These are phyloP conservation scores for Eucriotettix oculatus DNA, from an alignment of 2,888 invertebrate species.

Conservation along the genomic window DNA sequence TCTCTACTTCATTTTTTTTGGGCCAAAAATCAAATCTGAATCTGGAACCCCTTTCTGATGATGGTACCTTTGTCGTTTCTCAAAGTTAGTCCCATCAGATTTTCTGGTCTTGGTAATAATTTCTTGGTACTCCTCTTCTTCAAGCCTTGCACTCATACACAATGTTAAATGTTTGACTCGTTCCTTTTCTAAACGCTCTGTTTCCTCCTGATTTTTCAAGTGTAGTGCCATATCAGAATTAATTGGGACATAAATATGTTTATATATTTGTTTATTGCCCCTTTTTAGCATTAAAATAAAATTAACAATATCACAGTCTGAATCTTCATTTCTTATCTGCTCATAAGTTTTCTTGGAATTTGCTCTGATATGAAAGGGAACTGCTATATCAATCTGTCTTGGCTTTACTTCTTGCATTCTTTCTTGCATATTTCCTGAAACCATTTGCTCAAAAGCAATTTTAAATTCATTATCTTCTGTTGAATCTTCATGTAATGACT, in stretches of 20 bases:
- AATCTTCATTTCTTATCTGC: conserved; percentile 1
- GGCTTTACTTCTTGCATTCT: conserved; percentile 66
- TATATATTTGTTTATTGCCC: conserved; percentile 84
- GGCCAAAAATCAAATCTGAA: conserved; percentile 83
- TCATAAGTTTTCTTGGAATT: conserved; percentile 67
- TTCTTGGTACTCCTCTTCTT: conserved; percentile 84
- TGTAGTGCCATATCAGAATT: conserved; percentile 79
- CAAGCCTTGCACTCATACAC: conserved; percentile 86
- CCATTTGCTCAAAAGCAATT: conserved; percentile 78
- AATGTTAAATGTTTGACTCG: conserved; percentile 57
- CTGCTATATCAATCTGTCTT: conserved; percentile 76
- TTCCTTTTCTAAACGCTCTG: conserved; percentile 33
- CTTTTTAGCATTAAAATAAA: conserved; percentile 88
- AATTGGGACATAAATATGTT: conserved; percentile 75
- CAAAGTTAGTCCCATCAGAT: conserved; percentile 57
- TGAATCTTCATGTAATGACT: neutral
- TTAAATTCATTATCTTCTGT: conserved; percentile 70
- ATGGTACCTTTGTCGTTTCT: conserved; percentile 64
- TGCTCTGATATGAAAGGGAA: conserved; percentile 64
- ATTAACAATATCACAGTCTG: conserved; percentile 51
- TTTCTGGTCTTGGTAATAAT: conserved; percentile 42
- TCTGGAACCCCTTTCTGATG: conserved; percentile 91
- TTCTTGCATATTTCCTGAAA: conserved; percentile 79
- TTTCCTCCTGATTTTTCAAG: conserved; percentile 70
- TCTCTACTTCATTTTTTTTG: conserved; percentile 34